Percentiles rank a stretch among this genome's conserved stretches.
phyloP scores from a whole-genome alignment of 2,113 vertebrate species.

The Procavia capensis region DNA sequence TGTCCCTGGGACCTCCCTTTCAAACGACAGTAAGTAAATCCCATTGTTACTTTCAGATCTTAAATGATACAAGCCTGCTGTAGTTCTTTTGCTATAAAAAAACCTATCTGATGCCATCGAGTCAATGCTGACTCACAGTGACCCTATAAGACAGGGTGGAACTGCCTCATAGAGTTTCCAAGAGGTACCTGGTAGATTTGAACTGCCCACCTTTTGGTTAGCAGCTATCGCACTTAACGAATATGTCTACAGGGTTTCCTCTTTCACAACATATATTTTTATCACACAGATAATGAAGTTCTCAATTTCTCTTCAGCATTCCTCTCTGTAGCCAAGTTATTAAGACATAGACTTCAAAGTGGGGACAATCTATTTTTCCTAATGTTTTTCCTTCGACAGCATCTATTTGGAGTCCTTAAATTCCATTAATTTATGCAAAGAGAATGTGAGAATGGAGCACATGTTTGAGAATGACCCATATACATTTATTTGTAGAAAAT shows the following conservation, averaged over 20 bases:
- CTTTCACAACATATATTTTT: not conserved
- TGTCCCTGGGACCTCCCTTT: not conserved
- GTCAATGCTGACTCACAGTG: too few species aligned
- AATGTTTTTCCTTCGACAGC: not conserved
- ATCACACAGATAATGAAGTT: not conserved
- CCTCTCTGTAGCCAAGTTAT: not conserved
- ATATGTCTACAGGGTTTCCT: too few species aligned
- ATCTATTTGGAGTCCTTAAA: not conserved
- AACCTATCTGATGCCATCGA: too few species aligned
- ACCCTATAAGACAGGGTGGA: too few species aligned
- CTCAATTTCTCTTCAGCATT: not conserved
- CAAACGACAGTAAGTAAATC: not conserved
- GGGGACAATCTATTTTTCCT: not conserved
- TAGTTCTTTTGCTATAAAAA: not conserved
- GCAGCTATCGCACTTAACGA: too few species aligned
- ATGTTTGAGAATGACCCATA: not conserved
- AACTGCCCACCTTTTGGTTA: too few species aligned
- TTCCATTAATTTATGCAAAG: not conserved
- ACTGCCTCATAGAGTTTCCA: too few species aligned
- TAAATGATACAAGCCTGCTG: not conserved
- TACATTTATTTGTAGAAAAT: not conserved
- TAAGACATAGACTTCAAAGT: not conserved
- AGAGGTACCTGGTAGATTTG: too few species aligned
- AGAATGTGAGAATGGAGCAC: not conserved
- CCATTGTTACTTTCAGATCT: not conserved